Base-by-base conservation (phyloP, 2,797 vertebrate species). In the Odontamblyopus lacepedii region DNA sequence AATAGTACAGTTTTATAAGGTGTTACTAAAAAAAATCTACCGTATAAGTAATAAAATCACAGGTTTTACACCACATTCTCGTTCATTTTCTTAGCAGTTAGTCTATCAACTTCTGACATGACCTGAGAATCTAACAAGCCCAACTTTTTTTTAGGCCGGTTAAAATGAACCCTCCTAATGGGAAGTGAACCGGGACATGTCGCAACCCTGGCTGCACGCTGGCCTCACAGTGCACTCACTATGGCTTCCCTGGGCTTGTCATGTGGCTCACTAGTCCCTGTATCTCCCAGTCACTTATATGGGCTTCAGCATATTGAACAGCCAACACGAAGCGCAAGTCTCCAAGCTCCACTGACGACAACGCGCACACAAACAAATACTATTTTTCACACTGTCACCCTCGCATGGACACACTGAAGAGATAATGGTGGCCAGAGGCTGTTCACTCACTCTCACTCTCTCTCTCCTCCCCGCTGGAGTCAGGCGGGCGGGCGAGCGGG, bases 371-470 rank as follows among this genome's bases (percentile, higher is more conserved):
- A 69, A 35, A 66, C 65, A 68, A 72, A 74, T 72, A 74, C 60
- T 63, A 63, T 63, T 63, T 63, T 63, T 63, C 62, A 63, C 62
- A 63, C 62, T 63, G 62, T 63, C 62, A 63, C 79, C 72, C 53
- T 81, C 77, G 76, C 64, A 59, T 85, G 88, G 91, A 90, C 89
- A 60, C 57, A 60, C 87, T 88, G 91, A 90, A 87, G 88, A 89
- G 89, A 91, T 91, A 90, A 90, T 90, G 86, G 89, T 92, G 90
- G 91, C 90, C 90, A 88, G 86, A 91, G 92, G 92, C 92, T 63
- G 61, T 63, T 63, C 61, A 26, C 67, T 71, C 69, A 26, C 71
- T 50, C 82, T n/a, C 67, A 26, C 64, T 26, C 80, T 72, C 78
- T 69, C 78, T 70, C 73, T 64, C 78, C 63, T 30, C 35, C 77